A percentile compares a stretch with the other conserved stretches of the same genome.
Conservation (phyloP, 2,797 vertebrate species). For the Gambelia wislizenii region DNA sequence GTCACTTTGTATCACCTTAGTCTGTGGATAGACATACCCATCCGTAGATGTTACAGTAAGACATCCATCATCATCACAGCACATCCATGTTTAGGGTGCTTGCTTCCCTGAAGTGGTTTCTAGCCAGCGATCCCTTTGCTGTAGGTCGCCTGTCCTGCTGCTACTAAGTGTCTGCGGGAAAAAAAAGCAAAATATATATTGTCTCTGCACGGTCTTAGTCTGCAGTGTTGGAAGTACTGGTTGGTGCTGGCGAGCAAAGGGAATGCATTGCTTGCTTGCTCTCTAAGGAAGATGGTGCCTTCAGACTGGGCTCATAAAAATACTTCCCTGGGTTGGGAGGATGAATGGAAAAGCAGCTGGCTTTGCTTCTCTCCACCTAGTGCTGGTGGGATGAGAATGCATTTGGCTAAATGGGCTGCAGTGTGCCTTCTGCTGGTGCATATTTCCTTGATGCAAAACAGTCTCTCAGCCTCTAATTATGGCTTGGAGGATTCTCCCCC, state of each 20-base stretch:
- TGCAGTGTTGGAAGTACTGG: not conserved
- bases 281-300: not conserved
- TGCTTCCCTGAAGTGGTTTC: not conserved
- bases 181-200: not conserved
- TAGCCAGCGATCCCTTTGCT: too few relatives aligned
- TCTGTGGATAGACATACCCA: not conserved
- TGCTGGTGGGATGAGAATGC: not conserved
- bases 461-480: slow-evolving; percentile 7
- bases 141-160: too few relatives aligned
- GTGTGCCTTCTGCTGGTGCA: not conserved
- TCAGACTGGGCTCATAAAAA: not conserved
- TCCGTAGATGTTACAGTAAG: not conserved
- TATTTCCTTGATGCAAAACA: slow-evolving; percentile 1
- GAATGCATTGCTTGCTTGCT: not conserved
- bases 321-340: not conserved
- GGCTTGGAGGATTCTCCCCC: not conserved
- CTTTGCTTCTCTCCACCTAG: not conserved
- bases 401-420: not conserved
- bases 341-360: not conserved
- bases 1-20: not conserved
- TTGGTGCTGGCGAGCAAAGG: too few relatives aligned
- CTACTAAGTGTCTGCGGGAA: not conserved
- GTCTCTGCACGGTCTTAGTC: not conserved
- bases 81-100: too few relatives aligned
- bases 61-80: not conserved